Percentiles rank a stretch among this genome's conserved stretches.
phyloP scores from a whole-genome alignment of 1,140 invertebrate species.

The Drosophila lacertosa region DNA sequence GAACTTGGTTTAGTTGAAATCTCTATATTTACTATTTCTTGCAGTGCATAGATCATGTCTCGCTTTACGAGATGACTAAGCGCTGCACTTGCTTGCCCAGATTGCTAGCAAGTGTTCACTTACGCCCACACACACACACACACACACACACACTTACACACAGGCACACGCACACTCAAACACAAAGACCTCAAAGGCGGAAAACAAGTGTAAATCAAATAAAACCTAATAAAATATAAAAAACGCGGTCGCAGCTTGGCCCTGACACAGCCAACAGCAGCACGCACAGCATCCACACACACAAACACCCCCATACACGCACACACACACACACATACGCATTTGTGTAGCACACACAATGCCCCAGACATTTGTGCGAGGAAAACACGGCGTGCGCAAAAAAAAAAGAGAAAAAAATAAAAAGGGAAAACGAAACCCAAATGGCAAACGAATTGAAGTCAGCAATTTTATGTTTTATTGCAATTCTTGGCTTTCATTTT shows the following conservation, averaged over 20 bases:
- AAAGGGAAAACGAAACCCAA: conserved; percentile 74
- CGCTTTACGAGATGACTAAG: conserved; percentile 24
- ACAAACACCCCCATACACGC: not conserved
- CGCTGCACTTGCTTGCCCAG: conserved; percentile 27
- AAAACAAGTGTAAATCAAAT: conserved; percentile 82
- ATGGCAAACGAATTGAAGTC: conserved; percentile 81
- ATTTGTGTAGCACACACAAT: conserved; percentile 35
- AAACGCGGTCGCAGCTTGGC: conserved; percentile 65
- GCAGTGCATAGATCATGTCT: not conserved
- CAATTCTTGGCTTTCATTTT: conserved; percentile 73
- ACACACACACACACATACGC: conserved; percentile 29
- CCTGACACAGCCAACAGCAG: conserved; percentile 20
- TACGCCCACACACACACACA: conserved; percentile 32
- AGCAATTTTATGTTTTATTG: conserved; percentile 82
- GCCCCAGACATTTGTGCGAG: conserved; percentile 53
- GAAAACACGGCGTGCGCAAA: conserved; percentile 33
- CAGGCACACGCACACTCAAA: too few relatives aligned
- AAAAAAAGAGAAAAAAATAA: conserved; percentile 4
- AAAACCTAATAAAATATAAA: conserved; percentile 81
- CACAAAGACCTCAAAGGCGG: conserved; percentile 54
- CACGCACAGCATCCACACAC: conserved; percentile 23
- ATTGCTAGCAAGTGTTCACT: conserved; percentile 42
- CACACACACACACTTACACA: conserved; percentile 5
- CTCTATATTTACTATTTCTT: not conserved
- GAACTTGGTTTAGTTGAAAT: not conserved